phyloP scores from a whole-genome alignment of 2,888 invertebrate genomes.

The Flabesymbios commensalis region DNA sequence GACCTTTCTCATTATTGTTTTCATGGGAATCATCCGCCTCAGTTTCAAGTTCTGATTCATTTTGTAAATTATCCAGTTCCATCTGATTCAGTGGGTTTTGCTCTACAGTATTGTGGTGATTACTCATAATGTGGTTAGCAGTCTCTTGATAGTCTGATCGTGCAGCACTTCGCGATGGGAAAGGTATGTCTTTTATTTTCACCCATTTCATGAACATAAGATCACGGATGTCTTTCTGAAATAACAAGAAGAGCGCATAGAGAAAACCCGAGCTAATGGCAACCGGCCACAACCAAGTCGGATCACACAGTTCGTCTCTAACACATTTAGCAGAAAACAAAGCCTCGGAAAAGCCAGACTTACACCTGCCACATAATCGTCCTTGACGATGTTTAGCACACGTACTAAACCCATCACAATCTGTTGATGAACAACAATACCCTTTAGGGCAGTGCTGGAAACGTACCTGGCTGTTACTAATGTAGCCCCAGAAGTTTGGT shows the following conservation, averaged over 20 bases:
- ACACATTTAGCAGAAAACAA: slow-evolving; percentile 35
- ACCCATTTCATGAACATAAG: slow-evolving; percentile 28
- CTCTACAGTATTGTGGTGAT: not conserved
- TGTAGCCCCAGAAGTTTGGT: slow-evolving; percentile 39
- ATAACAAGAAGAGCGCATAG: slow-evolving; percentile 35
- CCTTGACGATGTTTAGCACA: slow-evolving; percentile 29
- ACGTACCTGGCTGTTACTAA: slow-evolving; percentile 18
- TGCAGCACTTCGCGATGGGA: not conserved
- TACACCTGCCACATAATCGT: slow-evolving; percentile 29
- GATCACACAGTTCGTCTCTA: slow-evolving; percentile 26
- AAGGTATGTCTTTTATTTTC: slow-evolving; percentile 10
- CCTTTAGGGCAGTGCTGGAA: slow-evolving; percentile 37
- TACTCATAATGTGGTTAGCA: not conserved
- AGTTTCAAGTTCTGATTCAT: not conserved
- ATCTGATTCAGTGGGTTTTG: not conserved
- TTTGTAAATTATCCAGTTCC: not conserved
- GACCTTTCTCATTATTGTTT: slow-evolving; percentile 2
- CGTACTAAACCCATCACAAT: slow-evolving; percentile 23
- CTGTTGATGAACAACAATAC: slow-evolving; percentile 27
- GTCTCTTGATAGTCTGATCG: not conserved
- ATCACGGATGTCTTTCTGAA: slow-evolving; percentile 38
- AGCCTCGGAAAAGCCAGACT: slow-evolving; percentile 30
- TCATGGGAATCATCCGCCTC: not conserved
- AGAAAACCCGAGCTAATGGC: slow-evolving; percentile 26
- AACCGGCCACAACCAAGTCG: slow-evolving; percentile 32